Conservation (phyloP, 2,888 invertebrate genomes). For the Plagiodera versicolora region DNA sequence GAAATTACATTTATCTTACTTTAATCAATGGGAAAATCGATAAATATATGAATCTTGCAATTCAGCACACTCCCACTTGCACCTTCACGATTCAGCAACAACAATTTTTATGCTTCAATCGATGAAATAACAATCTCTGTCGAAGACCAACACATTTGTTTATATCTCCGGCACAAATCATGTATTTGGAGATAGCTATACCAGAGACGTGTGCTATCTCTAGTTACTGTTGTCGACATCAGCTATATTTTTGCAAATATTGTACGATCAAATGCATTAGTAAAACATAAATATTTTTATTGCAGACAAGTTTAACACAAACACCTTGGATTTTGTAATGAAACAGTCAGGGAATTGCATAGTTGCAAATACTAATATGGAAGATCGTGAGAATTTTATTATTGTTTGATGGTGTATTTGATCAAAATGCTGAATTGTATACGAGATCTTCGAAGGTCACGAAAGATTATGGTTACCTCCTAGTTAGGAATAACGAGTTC, state of each 20-base stretch:
- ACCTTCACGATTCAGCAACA: not conserved
- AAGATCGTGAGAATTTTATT: not conserved
- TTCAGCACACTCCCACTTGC: too few species aligned
- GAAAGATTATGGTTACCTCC: too few species aligned
- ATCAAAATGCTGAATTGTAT: not conserved
- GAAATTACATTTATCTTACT: too few species aligned
- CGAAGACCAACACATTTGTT: not conserved
- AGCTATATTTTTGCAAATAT: conserved; percentile 15
- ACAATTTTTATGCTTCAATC: not conserved
- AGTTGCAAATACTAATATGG: conserved; percentile 3
- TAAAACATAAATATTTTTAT: conserved; percentile 11
- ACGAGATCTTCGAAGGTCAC: not conserved
- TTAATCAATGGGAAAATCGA: too few species aligned
- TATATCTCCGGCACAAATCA: not conserved
- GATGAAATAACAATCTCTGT: not conserved
- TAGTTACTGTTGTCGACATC: conserved; percentile 11
- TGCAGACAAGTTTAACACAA: conserved; percentile 6
- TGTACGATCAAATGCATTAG: conserved; percentile 2
- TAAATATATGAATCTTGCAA: too few species aligned
- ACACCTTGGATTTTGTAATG: conserved; percentile 8
- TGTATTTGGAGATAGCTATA: not conserved
- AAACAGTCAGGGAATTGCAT: conserved; percentile 7
- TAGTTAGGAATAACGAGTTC: too few species aligned
- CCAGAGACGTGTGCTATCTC: conserved; percentile 13
- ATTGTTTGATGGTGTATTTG: not conserved